These are phyloP conservation scores for Apoda limacodes DNA, from an alignment of 2,888 invertebrate genomes.

Conservation along the genomic window DNA sequence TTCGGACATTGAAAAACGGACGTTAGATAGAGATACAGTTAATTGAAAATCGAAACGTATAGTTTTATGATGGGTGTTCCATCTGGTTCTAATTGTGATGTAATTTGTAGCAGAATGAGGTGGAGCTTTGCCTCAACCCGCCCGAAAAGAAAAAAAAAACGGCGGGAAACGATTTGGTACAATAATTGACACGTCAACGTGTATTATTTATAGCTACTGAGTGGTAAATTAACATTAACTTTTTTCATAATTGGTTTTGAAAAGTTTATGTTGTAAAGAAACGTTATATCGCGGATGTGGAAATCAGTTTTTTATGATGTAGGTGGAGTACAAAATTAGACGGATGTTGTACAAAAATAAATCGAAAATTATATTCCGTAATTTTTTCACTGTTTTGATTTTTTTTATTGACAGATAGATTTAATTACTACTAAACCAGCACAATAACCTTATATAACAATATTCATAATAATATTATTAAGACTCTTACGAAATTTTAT, in stretches of 20 bases:
- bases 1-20: background rate
- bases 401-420: no score
- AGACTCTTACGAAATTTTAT: no score
- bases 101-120: slow-evolving; percentile 31
- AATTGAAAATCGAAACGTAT: no score
- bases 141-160: slow-evolving; percentile 29
- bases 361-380: no score
- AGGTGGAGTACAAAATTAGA: background rate
- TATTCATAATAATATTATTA: no score
- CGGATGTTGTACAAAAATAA: no score
- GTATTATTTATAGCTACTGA: slow-evolving; percentile 54
- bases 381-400: no score
- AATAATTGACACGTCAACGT: slow-evolving; percentile 63
- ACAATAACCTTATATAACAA: no score
- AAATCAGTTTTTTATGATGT: slow-evolving; percentile 11
- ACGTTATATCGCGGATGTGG: slow-evolving; percentile 34
- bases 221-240: slow-evolving; percentile 54
- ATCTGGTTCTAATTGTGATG: slow-evolving; percentile 31
- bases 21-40: slow-evolving; percentile 26
- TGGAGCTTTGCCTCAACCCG: slow-evolving; percentile 39
- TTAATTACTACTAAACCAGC: no score
- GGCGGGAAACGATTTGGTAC: slow-evolving; percentile 45
- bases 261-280: slow-evolving; percentile 45
- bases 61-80: slow-evolving; percentile 32
- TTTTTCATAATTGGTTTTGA: slow-evolving; percentile 58